Percentiles rank a stretch among this genome's conserved stretches.
Conservation (phyloP, 2,797 vertebrate genomes). For the Phoebastria nigripes region DNA sequence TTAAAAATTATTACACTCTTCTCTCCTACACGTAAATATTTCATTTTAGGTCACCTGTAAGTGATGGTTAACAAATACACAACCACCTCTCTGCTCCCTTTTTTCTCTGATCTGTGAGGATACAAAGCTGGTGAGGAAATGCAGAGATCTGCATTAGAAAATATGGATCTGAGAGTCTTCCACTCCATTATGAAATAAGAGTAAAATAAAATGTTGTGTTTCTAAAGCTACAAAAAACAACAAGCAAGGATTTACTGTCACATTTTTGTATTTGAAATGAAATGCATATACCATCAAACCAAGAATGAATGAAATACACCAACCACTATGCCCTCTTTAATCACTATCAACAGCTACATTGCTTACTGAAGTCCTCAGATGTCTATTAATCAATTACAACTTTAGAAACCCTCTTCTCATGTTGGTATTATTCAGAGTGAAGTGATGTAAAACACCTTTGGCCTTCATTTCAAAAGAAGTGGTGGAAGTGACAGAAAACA, state of each 20-base stretch:
- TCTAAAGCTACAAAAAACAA: neutral
- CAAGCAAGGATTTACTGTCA: neutral
- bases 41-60: neutral
- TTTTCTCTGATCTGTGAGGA: neutral
- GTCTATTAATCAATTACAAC: neutral
- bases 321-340: neutral
- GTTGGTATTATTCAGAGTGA: neutral
- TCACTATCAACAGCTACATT: neutral
- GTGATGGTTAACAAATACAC: neutral
- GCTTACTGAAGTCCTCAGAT: neutral
- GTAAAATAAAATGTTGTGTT: neutral
- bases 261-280: conserved; percentile 8
- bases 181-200: neutral
- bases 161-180: neutral
- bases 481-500: neutral
- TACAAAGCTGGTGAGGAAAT: neutral
- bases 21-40: neutral
- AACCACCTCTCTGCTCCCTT: neutral
- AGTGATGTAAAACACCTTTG: neutral
- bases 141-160: neutral
- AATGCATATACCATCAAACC: neutral
- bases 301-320: conserved; percentile 22
- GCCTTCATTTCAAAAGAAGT: neutral
- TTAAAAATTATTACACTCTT: neutral
- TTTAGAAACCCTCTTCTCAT: neutral